Evolutionary conservation across 2,797 vertebrate genomes (phyloP).

Genomic region (Coracias cyanogaster): DNA sequence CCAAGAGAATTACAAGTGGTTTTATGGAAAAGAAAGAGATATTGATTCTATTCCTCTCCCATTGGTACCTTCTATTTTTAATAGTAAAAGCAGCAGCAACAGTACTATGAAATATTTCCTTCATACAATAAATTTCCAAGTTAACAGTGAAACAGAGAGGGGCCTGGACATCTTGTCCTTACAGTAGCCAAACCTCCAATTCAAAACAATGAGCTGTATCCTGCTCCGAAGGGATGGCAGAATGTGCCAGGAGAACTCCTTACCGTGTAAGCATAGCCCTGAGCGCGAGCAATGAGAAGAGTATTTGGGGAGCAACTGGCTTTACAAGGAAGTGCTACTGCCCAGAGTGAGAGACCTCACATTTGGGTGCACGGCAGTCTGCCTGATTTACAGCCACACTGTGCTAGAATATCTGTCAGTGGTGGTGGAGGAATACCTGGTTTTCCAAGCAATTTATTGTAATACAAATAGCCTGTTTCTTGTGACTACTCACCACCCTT

Average conservation of each 20-base stretch:
- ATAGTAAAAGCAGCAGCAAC: not conserved
- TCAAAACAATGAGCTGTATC: not conserved
- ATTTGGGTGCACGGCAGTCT: not conserved
- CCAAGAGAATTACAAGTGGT: not conserved
- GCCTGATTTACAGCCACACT: not conserved
- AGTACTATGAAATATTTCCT: not conserved
- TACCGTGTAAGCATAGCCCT: not conserved
- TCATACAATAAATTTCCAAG: not conserved
- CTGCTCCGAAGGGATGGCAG: not conserved
- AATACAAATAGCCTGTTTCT: conserved; percentile 51
- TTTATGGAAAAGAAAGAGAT: not conserved
- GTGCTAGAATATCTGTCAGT: not conserved
- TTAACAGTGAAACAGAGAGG: not conserved
- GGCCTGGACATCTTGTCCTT: not conserved
- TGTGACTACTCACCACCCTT: conserved; percentile 25
- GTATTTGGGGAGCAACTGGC: not conserved
- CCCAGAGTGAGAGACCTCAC: not conserved
- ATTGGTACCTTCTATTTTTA: not conserved
- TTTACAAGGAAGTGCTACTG: not conserved
- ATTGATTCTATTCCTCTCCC: not conserved
- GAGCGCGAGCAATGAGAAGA: rapidly evolving
- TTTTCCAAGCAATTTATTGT: conserved; percentile 32
- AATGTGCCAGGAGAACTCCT: not conserved
- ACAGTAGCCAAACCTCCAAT: not conserved
- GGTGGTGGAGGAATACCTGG: not conserved